Percentiles rank a stretch among this genome's conserved stretches.
Conservation (phyloP, 2,113 vertebrate species). For the Orycteropus afer region DNA sequence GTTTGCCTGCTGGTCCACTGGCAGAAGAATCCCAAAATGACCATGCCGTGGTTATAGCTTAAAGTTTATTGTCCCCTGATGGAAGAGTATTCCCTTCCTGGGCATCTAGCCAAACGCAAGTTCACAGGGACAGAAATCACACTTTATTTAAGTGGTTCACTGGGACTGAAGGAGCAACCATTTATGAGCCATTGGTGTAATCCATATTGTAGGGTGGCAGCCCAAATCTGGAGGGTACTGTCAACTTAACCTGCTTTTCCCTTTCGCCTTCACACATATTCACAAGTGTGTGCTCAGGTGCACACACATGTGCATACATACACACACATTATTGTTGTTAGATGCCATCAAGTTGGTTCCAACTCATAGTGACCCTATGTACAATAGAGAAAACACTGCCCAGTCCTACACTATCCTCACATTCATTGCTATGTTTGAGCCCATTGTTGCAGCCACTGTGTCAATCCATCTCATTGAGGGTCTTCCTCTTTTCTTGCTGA, state of each 20-base stretch:
- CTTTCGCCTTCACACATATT: not conserved
- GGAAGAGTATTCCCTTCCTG: not conserved
- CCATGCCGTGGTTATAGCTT: not conserved
- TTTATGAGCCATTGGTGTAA: not conserved
- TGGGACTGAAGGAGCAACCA: not conserved
- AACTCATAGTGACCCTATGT: no score
- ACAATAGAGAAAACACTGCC: no score
- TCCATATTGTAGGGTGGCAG: not conserved
- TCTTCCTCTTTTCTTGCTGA: no score
- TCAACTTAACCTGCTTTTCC: not conserved
- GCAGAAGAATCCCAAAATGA: not conserved
- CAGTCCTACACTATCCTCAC: no score
- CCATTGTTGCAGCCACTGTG: no score
- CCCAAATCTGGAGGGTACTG: not conserved
- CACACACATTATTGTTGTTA: no score
- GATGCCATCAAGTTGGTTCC: no score
- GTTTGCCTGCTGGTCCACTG: not conserved
- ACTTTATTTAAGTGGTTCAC: not conserved
- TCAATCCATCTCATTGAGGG: no score
- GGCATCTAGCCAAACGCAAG: not conserved
- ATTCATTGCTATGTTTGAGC: no score
- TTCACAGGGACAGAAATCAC: not conserved
- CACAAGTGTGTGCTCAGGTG: not conserved
- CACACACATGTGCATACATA: accelerated
- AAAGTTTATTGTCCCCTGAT: not conserved